Base-by-base conservation (phyloP, 92 coral and sea anemone species). In the Phenganax subtilis region DNA sequence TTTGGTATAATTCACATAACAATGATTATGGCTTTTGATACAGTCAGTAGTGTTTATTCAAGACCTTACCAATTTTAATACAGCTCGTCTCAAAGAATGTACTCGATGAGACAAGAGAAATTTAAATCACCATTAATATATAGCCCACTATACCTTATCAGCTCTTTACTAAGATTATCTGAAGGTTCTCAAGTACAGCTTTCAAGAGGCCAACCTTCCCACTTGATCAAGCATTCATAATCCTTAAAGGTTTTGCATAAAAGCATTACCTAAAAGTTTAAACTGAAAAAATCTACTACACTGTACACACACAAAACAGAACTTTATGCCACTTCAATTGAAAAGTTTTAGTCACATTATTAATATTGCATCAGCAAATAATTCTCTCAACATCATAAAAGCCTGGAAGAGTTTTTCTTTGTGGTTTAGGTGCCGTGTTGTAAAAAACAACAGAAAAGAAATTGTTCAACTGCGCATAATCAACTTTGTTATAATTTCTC, bases 151-250 rank as follows among this genome's bases (percentile, higher is more conserved):
- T 37, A 37, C 47, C 47, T 37, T 37, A 59, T 20, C 25, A 20
- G 65, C 65, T 59, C 3, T 59, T 59, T 7, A 59, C 65, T 59
- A 59, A 59, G 65, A 59, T 59, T 14, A 59, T 20, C 16, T 59
- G 65, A 59, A 14, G 65, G 65, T 20, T 59, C 65, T 7, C 65
- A 59, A 1, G 72, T 27, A 12, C 72, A 67, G 25, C 72, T 14
- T 67, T 67, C 72, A 27, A 67, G 72, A 10, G 5, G 51, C 72
- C 72, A 67, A 67, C 72, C 72, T 20, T 67, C 72, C 72, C 72
- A 67, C 51, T 20, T 20, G 1, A 20, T 31, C 25, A 20, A 27
- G 25, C 25, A 67, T 67, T 20, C 30, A 11, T 20, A 27, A 67
- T 67, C 17, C 63, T 57, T 57, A 11, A 67, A 20, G 12, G 72